phyloP scores from a whole-genome alignment of 2,888 invertebrate species.

The Rhamnusium bicolor region DNA sequence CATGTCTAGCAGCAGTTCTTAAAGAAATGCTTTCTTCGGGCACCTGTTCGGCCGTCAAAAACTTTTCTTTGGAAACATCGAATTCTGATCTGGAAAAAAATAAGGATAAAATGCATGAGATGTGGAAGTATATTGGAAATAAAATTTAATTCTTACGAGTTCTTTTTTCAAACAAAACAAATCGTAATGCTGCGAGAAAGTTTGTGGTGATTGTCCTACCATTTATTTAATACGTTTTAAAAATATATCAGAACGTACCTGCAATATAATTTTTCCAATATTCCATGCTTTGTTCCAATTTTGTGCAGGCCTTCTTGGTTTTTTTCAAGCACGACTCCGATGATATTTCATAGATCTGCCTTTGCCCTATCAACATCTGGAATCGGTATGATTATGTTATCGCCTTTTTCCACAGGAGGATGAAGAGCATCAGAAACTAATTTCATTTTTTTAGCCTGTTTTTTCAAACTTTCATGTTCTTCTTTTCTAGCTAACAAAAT shows the following conservation, averaged over 20 bases:
- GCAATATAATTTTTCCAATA: too few species aligned
- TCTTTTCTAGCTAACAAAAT: too few species aligned
- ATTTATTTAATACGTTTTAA: neutral
- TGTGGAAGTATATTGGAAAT: neutral
- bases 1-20: too few species aligned
- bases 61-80: too few species aligned
- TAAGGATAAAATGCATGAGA: too few species aligned
- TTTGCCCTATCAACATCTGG: constrained; percentile 53
- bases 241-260: too few species aligned
- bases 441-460: constrained; percentile 48
- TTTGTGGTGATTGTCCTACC: too few species aligned
- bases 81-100: neutral
- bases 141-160: neutral
- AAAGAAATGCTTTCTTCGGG: too few species aligned
- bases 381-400: constrained; percentile 52
- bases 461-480: constrained; percentile 38
- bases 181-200: neutral
- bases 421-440: constrained; percentile 39
- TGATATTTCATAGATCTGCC: constrained; percentile 51
- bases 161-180: neutral
- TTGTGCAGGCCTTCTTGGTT: constrained; percentile 37
- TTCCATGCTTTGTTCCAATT: too few species aligned
- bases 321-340: constrained; percentile 51
- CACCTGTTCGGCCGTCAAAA: too few species aligned
- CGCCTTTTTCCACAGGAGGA: too few species aligned